Evolutionary conservation across 1,140 invertebrate genomes (phyloP), one percentile per base, ranked within the genome.

Genomic region (Penaeus chinensis): DNA sequence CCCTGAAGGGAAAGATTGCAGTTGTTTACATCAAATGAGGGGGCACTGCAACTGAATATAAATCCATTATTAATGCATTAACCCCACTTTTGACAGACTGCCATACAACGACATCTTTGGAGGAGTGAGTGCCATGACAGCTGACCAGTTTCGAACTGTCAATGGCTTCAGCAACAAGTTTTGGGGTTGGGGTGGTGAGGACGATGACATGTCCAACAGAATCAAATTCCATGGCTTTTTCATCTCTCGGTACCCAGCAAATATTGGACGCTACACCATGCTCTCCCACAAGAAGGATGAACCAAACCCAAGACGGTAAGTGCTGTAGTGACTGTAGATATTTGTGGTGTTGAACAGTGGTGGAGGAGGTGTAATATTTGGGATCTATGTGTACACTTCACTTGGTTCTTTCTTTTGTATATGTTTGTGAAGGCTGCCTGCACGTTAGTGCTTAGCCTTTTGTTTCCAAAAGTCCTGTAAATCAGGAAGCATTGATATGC

Each of bases 161-260:
- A 95, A 95, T 91, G 95, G 95, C 7, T 95, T 94, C 91, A 94
- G 94, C 11, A 95, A 95, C 91, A 91, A 94, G 10, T 95, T 95
- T 90, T 95, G 94, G 95, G 95, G 94, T 4, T 95, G 94, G 94
- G 95, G 93, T 65, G 94, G 93, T 13, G 94, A 95, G 91, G 79
- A 88, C 54, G 80, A 90, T 37, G 80, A 88, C 32, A 82, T 85
- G 89, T 89, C 74, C n/a, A 82, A 82, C 77, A 71, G 82, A 22
- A 82, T 90, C 37, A 85, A 86, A 82, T 85, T 83, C 69, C 77
- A 85, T 90, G 63, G 85, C 79, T 82, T 90, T 71, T 90, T 89
- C 42, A 84, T 84, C 47, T 90, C 90, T 62, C 84, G 91, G 91
- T 86, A 92, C 92, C 61, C 90, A 91, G 66, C 90, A 90, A 79